These are phyloP conservation scores for Lasioglossum vierecki DNA, from an alignment of 2,888 invertebrate species.

Conservation along the genomic window DNA sequence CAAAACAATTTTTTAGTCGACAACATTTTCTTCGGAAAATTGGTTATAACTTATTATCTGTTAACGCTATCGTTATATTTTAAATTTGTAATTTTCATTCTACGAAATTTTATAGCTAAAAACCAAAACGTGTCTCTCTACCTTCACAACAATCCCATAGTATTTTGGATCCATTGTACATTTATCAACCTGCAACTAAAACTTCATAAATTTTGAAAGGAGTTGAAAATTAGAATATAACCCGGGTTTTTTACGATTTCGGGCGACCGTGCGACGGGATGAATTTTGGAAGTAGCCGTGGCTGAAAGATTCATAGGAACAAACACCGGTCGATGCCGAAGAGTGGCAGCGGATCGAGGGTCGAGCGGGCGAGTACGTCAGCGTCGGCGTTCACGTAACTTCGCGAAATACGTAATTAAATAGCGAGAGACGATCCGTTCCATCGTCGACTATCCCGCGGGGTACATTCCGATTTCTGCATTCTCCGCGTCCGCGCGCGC, in stretches of 20 bases:
- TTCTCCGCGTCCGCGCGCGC: conserved; percentile 50
- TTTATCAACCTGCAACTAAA: background rate
- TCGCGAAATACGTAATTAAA: conserved; percentile 77
- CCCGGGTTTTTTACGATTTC: background rate
- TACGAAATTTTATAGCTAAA: too few species aligned
- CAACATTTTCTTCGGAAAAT: too few species aligned
- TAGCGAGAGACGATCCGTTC: conserved; percentile 71
- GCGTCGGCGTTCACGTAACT: conserved; percentile 68
- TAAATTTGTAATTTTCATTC: too few species aligned
- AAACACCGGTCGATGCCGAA: conserved; percentile 44
- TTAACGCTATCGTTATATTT: too few species aligned
- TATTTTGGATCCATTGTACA: background rate
- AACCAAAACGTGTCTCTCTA: too few species aligned
- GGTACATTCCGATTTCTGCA: conserved; percentile 69
- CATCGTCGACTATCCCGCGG: conserved; percentile 67
- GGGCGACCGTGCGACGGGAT: background rate
- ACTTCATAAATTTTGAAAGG: background rate
- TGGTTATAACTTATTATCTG: too few species aligned
- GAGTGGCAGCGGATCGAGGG: conserved; percentile 28
- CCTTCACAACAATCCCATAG: too few species aligned
- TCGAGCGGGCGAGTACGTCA: conserved; percentile 46
- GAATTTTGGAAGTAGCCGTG: conserved; percentile 53
- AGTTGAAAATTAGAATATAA: background rate
- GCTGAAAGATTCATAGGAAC: conserved; percentile 72
- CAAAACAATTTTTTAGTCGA: too few species aligned